Evolutionary conservation across 2,888 invertebrate genomes (phyloP).

Genomic region (Cryptophagus acutangulus): DNA sequence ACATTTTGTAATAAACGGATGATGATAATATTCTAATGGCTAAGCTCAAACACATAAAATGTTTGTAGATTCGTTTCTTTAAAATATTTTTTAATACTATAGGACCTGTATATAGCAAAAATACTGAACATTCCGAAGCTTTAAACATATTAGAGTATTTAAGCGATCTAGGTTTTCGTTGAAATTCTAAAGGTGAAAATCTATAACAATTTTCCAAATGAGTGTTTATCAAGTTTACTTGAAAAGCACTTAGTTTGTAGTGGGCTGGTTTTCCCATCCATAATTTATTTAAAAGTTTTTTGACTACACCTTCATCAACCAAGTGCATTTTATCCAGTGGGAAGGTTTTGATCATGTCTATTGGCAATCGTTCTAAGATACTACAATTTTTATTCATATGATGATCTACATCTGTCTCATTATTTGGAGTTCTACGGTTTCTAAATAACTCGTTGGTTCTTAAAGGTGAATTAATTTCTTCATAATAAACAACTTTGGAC

Average conservation of each 20-base stretch:
- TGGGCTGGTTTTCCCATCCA: constrained; percentile 10
- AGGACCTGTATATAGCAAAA: constrained; percentile 22
- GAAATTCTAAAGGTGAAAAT: constrained; percentile 9
- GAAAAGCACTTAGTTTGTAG: constrained; percentile 2
- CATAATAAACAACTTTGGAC: too few species aligned
- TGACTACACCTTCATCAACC: constrained; percentile 10
- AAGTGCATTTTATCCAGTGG: constrained; percentile 12
- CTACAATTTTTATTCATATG: constrained; percentile 6
- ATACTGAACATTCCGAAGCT: constrained; percentile 22
- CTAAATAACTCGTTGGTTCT: background rate
- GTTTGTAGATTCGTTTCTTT: constrained; percentile 13
- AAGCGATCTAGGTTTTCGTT: constrained; percentile 17
- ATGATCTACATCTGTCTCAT: background rate
- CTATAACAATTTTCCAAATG: background rate
- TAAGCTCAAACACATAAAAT: constrained; percentile 17
- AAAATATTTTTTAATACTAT: constrained; percentile 14
- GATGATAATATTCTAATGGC: constrained; percentile 12
- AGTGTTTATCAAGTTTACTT: background rate
- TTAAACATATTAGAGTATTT: constrained; percentile 18
- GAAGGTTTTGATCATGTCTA: constrained; percentile 10
- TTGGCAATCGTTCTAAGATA: constrained; percentile 6
- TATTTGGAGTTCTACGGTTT: background rate
- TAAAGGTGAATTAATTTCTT: too few species aligned
- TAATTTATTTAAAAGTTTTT: constrained; percentile 10
- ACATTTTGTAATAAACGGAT: background rate